These are phyloP conservation scores for Limnephilus auricula DNA, from an alignment of 2,888 invertebrate species.

Conservation along the genomic window DNA sequence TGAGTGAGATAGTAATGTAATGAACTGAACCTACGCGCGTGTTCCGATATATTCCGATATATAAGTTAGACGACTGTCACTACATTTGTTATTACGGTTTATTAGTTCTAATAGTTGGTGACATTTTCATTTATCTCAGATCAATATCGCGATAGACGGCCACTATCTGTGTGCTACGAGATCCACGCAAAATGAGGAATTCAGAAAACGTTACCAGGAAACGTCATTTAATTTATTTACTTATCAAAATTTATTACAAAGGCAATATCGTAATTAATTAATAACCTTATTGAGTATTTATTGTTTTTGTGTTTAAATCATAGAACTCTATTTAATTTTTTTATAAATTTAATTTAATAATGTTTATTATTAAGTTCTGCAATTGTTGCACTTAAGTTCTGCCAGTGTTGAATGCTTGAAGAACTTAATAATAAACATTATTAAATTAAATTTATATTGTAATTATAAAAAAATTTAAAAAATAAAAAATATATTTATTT, in stretches of 20 bases:
- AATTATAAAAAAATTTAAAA: too few relatives aligned
- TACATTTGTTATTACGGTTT: not conserved
- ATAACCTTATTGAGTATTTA: not conserved
- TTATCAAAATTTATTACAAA: not conserved
- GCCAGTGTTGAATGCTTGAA: too few relatives aligned
- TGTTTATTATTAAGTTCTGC: too few relatives aligned
- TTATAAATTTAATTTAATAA: too few relatives aligned
- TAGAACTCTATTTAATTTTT: too few relatives aligned
- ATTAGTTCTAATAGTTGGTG: constrained; percentile 30
- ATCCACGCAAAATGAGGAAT: not conserved
- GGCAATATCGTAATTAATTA: not conserved
- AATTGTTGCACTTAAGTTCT: too few relatives aligned
- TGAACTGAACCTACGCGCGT: constrained; percentile 7
- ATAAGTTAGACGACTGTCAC: constrained; percentile 23
- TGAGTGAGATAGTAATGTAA: not conserved
- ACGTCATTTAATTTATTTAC: not conserved
- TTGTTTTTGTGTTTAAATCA: too few relatives aligned
- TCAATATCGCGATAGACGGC: constrained; percentile 13
- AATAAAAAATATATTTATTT: too few relatives aligned
- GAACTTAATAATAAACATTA: too few relatives aligned
- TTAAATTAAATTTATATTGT: too few relatives aligned
- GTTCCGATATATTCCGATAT: too few relatives aligned
- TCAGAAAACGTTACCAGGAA: not conserved
- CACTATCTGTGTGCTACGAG: not conserved
- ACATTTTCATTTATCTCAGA: constrained; percentile 25